Evolutionary conservation across 1,140 invertebrate species (phyloP), one percentile per base, ranked within the genome.

Genomic region (Steinernema feltiae): DNA sequence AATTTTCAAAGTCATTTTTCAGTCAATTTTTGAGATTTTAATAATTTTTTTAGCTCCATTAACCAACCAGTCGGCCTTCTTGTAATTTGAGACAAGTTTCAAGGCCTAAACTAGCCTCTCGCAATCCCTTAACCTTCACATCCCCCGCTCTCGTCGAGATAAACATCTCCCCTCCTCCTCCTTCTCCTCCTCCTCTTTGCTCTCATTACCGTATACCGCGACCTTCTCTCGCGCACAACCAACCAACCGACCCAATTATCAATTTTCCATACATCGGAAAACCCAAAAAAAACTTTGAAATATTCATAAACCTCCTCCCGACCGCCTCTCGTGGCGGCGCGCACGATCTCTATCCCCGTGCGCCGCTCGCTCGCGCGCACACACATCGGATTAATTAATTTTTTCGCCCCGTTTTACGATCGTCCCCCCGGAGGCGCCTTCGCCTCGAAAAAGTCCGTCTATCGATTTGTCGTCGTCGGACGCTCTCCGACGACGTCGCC

Each of bases 361-460:
- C n/a, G n/a, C n/a, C n/a, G n/a, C n/a, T n/a, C n/a, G n/a, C n/a
- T 63, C 53, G 53, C 53, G 53, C 53, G 53, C 41, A 21, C 53
- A 7, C 53, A 41, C 53, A 63, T 63, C 53, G 53, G 53, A 63
- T 63, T 63, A 63, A 63, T 63, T 63, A 63, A 63, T 63, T 63
- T 63, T 63, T 63, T 63, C 53, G 53, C 53, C 53, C 53, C 53
- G 53, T 63, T 63, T 63, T 63, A 63, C 53, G 53, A 63, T 27
- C 53, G 53, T 63, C 53, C 53, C 53, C n/a, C 53, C 53, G 53
- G 53, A 63, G 53, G 53, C 53, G 53, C 53, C 35, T 41, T 63
- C 15, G 15, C 53, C 53, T 15, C 53, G 53, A 63, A 63, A 63
- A 63, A 63, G 53, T 63, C 53, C 53, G 53, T 27, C 53, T 63